Conservation (phyloP, 1,140 invertebrate species). For the Brachionus sp. region DNA sequence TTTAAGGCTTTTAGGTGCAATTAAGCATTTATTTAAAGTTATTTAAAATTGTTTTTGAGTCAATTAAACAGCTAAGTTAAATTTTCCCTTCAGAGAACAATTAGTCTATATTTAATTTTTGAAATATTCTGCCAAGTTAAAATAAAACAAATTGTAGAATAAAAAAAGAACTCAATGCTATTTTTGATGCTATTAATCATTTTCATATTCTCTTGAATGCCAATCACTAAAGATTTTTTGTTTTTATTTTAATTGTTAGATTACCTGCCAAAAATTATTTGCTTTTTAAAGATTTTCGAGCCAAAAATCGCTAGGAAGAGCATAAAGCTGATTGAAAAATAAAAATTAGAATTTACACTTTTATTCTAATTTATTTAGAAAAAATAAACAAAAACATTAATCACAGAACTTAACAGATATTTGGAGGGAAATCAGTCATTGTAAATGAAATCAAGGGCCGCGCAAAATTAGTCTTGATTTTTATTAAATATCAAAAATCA, state of each 20-base stretch:
- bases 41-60: too few relatives aligned
- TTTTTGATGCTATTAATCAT: not conserved
- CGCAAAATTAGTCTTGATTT: not conserved
- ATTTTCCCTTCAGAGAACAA: too few relatives aligned
- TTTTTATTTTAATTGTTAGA: not conserved
- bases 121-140: too few relatives aligned
- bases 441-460: not conserved
- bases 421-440: not conserved
- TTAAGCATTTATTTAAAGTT: too few relatives aligned
- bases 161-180: not conserved
- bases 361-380: not conserved
- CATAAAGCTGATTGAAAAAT: too few relatives aligned
- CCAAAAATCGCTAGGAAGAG: not conserved
- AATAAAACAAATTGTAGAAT: not conserved
- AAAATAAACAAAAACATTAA: not conserved
- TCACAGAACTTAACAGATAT: not conserved
- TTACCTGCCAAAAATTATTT: not conserved
- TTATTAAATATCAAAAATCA: not conserved
- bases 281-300: not conserved
- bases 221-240: not conserved
- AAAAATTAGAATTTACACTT: too few relatives aligned
- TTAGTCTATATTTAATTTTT: too few relatives aligned
- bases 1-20: too few relatives aligned
- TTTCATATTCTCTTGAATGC: not conserved
- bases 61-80: too few relatives aligned